Evolutionary conservation across 2,888 invertebrate genomes (phyloP), one percentile per base, ranked within the genome.

Genomic region (Apamea epomidion): DNA sequence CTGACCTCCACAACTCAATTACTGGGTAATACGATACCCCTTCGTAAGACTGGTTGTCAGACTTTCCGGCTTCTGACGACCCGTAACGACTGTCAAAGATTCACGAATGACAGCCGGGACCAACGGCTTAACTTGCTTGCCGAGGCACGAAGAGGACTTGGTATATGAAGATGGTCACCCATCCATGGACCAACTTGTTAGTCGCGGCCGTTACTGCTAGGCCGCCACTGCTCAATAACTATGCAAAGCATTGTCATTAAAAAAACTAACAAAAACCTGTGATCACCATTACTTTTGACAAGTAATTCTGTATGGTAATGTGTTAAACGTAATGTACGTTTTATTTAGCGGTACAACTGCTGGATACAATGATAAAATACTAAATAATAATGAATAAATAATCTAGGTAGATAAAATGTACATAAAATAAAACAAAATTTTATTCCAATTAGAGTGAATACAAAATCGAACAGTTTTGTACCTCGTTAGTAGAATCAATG

Each of bases 401-500:
- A 81, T 79, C 16, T 16, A 32, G 6, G 58, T 67, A 51, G 6
- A 62, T 67, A 51, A 75, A 84, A n/a, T 37, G 18, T 25, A 62
- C 18, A 48, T 58, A 42, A 42, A 81, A 84, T 74, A 65, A 64
- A 75, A 48, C 21, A 79, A 87, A 25, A 68, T 80, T 73, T 76
- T 18, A 32, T n/a, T 87, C 70, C 85, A 85, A 87, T 85, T 85
- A 84, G 21, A 51, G 29, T 70, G 58, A 72, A 74, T 67, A 74
- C 29, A 54, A 75, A 76, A 73, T 71, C 37, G 74, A 75, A 80
- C 58, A 73, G 69, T 75, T 87, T 85, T 87, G 84, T 87, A 71
- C 54, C 58, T 85, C 84, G 76, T 87, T 85, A 85, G 73, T 76
- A 45, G 21, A 87, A 79, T 84, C 76, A 68, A 84, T 54, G 62